Conservation (phyloP, 2,888 invertebrate genomes). For the Eilema depressum region DNA sequence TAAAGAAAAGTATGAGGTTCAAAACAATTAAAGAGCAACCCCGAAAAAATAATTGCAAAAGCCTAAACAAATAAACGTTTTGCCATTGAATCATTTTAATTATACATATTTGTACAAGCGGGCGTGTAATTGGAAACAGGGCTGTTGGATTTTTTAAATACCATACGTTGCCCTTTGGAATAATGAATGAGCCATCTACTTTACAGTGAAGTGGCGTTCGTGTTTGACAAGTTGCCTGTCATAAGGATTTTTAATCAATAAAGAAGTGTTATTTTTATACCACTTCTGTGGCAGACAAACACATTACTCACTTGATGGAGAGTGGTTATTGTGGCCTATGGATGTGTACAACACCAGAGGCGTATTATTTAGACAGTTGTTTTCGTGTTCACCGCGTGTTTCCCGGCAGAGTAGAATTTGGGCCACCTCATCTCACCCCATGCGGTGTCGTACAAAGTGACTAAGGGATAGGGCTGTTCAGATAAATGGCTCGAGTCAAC, state of each 20-base stretch:
- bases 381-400: no score
- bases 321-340: no score
- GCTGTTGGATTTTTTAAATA: neutral
- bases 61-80: constrained; percentile 4
- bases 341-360: no score
- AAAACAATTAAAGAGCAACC: neutral
- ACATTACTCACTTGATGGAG: no score
- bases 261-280: no score
- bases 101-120: neutral
- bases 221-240: neutral
- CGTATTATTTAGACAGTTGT: no score
- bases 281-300: no score
- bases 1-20: neutral
- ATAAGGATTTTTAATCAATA: neutral
- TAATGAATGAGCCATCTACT: neutral
- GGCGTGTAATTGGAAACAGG: constrained; percentile 1
- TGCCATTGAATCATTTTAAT: neutral
- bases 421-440: no score
- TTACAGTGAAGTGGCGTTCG: neutral
- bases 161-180: neutral
- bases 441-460: no score
- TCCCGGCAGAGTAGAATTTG: no score
- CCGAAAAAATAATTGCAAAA: neutral
- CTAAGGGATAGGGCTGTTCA: no score
- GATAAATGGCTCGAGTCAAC: no score